phyloP scores from a whole-genome alignment of 1,140 invertebrate genomes.

The Maconellicoccus hirsutus region DNA sequence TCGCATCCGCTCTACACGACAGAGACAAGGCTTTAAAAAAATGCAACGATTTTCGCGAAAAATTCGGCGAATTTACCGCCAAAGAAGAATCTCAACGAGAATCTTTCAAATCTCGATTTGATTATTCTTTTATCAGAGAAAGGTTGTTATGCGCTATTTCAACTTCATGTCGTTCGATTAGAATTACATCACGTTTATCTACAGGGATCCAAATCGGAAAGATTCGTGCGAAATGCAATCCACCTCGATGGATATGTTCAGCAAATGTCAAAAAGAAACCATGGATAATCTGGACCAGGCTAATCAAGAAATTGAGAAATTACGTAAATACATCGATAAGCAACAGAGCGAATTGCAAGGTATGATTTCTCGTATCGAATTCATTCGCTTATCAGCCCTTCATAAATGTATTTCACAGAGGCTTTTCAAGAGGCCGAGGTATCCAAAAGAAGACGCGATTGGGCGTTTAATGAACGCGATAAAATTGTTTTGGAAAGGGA shows the following conservation, averaged over 20 bases:
- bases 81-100: slow-evolving; percentile 36
- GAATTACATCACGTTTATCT: no score
- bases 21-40: slow-evolving; percentile 75
- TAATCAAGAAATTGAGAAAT: slow-evolving; percentile 71
- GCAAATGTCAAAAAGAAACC: slow-evolving; percentile 46
- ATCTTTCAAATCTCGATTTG: slow-evolving; percentile 39
- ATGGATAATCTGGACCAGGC: slow-evolving; percentile 70
- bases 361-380: slow-evolving; percentile 29
- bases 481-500: slow-evolving; percentile 91
- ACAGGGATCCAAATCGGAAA: slow-evolving; percentile 33
- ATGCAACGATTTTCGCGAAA: slow-evolving; percentile 63
- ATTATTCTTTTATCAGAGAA: slow-evolving; percentile 40
- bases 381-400: neutral
- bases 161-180: no score
- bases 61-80: slow-evolving; percentile 56
- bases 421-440: slow-evolving; percentile 84
- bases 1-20: slow-evolving; percentile 67
- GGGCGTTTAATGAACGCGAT: slow-evolving; percentile 91
- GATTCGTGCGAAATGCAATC: slow-evolving; percentile 33
- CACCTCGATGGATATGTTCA: slow-evolving; percentile 34
- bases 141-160: no score
- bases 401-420: slow-evolving; percentile 40
- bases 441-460: slow-evolving; percentile 47
- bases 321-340: slow-evolving; percentile 73
- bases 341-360: slow-evolving; percentile 62